phyloP scores from a whole-genome alignment of 2,888 invertebrate genomes.

The Apocheima hispidaria region DNA sequence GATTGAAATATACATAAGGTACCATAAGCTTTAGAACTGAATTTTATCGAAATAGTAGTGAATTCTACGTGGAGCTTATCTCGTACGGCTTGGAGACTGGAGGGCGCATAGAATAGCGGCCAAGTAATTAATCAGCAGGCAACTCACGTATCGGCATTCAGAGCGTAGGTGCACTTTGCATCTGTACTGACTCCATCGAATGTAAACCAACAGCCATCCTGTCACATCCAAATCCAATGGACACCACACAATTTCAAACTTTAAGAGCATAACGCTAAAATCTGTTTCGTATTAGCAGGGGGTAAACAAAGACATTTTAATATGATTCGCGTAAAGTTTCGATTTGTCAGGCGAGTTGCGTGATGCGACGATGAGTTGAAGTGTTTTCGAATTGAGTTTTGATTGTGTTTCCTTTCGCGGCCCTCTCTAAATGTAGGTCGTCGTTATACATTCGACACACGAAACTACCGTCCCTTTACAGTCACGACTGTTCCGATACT shows the following conservation, averaged over 20 bases:
- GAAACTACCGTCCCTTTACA: conserved; percentile 58
- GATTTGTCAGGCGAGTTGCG: conserved; percentile 59
- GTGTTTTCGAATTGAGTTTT: conserved; percentile 77
- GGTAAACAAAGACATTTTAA: conserved; percentile 33
- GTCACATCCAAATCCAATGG: conserved; percentile 13
- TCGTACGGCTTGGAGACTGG: conserved; percentile 7
- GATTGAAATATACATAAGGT: too few species aligned
- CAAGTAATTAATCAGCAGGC: conserved; percentile 58
- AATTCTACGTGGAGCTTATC: conserved; percentile 9
- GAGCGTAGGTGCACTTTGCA: conserved; percentile 52
- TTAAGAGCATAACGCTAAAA: conserved; percentile 5
- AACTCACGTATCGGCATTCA: conserved; percentile 52
- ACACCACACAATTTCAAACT: conserved; percentile 25
- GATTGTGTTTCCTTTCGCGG: conserved; percentile 72
- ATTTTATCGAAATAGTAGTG: conserved; percentile 9
- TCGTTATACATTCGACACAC: conserved; percentile 76
- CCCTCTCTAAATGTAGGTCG: conserved; percentile 66
- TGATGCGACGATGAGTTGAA: conserved; percentile 69
- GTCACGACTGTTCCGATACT: conserved; percentile 12
- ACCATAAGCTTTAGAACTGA: not conserved
- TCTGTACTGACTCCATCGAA: conserved; percentile 44
- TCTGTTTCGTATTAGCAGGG: not conserved
- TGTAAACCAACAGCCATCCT: conserved; percentile 39
- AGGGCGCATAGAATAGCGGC: conserved; percentile 42
- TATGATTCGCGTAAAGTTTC: conserved; percentile 52